These are phyloP conservation scores for Acanthosepion pharaonis DNA, from an alignment of 2,888 invertebrate genomes.

Conservation along the genomic window DNA sequence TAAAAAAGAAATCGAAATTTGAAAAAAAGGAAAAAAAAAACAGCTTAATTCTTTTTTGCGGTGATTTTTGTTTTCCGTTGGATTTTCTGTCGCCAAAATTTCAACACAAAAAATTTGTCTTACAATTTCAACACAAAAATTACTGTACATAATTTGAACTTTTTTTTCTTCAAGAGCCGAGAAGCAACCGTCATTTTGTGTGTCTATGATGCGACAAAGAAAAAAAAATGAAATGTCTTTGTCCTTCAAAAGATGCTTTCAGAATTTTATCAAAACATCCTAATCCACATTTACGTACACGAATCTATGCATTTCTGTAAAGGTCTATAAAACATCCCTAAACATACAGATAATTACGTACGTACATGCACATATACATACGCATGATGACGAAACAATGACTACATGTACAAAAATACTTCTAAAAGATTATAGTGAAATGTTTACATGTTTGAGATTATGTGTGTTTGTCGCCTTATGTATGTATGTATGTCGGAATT, in stretches of 20 bases:
- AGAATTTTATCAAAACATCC: background rate
- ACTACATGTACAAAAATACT: background rate
- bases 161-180: background rate
- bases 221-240: background rate
- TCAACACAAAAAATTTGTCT: background rate
- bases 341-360: background rate
- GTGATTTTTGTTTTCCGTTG: background rate
- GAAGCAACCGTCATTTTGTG: background rate
- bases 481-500: background rate
- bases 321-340: background rate
- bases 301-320: too few relatives aligned
- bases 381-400: too few relatives aligned
- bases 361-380: background rate
- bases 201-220: background rate
- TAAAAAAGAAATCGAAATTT: background rate
- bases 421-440: background rate
- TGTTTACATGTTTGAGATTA: background rate
- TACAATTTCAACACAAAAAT: background rate
- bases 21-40: background rate
- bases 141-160: background rate
- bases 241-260: background rate
- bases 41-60: background rate
- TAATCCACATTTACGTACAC: background rate
- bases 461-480: background rate
- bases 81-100: background rate